phyloP scores from a whole-genome alignment of 2,888 invertebrate genomes.

The Xestobium rufovillosum region DNA sequence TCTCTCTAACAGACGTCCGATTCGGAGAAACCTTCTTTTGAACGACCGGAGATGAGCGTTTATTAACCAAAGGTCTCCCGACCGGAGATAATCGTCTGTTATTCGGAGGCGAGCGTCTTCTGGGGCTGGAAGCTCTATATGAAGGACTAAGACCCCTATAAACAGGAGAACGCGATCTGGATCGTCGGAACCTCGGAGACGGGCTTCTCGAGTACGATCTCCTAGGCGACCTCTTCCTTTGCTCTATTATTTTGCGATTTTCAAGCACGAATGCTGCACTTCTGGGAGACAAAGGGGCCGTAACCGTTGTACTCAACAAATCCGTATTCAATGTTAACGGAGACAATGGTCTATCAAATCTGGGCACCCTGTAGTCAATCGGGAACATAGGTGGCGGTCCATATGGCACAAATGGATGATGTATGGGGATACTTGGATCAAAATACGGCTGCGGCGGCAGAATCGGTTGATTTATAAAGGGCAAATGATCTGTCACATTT shows the following conservation, averaged over 20 bases:
- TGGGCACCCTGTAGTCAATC: constrained; percentile 20
- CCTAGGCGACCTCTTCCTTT: constrained; percentile 37
- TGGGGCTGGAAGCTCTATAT: too few species aligned
- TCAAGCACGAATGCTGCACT: constrained; percentile 43
- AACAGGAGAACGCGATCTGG: constrained; percentile 31
- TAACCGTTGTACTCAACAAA: constrained; percentile 24
- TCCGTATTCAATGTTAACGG: constrained; percentile 37
- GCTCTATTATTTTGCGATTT: constrained; percentile 42
- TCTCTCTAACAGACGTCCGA: constrained; percentile 26
- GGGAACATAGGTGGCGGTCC: not conserved
- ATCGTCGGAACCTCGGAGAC: constrained; percentile 31
- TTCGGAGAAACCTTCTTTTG: constrained; percentile 17
- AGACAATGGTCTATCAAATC: constrained; percentile 33
- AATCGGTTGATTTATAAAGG: not conserved
- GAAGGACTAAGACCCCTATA: too few species aligned
- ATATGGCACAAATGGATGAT: constrained; percentile 20
- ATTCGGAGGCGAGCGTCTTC: constrained; percentile 10
- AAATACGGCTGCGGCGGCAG: not conserved
- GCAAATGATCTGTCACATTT: not conserved
- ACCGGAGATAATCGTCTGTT: constrained; percentile 30
- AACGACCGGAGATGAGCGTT: constrained; percentile 13
- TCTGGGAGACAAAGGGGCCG: constrained; percentile 36
- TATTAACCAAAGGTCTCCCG: constrained; percentile 7
- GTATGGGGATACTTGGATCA: constrained; percentile 24
- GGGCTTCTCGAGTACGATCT: constrained; percentile 42